phyloP scores from a whole-genome alignment of 92 coral and sea anemone species.

The Porites lobata region DNA sequence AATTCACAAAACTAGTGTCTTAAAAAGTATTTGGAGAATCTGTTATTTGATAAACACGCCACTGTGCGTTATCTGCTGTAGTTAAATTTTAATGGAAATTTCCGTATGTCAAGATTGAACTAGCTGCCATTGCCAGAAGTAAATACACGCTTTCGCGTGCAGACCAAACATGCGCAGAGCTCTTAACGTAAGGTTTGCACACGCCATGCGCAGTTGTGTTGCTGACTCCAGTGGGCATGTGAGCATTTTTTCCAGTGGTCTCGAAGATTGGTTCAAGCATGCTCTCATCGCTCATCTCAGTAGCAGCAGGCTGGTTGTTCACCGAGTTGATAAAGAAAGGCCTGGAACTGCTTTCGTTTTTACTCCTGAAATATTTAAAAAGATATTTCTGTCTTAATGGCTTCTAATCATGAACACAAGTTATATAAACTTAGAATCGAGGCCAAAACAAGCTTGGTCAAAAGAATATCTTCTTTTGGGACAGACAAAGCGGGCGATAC shows the following conservation, averaged over 20 bases:
- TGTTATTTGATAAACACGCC: too few species aligned
- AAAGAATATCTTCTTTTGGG: too few species aligned
- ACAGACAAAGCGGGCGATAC: too few species aligned
- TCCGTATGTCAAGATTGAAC: background rate
- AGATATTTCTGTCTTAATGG: background rate
- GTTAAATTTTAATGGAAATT: background rate
- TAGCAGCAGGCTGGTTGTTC: constrained; percentile 79
- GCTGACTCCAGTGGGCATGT: constrained; percentile 64
- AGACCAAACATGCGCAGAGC: constrained; percentile 30
- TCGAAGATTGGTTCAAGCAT: constrained; percentile 67
- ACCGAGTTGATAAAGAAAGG: constrained; percentile 71
- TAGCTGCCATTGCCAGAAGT: background rate
- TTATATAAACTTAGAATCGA: background rate
- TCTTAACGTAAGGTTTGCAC: constrained; percentile 35
- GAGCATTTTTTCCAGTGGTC: constrained; percentile 85
- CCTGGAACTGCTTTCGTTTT: constrained; percentile 16
- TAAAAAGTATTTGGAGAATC: too few species aligned
- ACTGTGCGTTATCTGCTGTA: background rate
- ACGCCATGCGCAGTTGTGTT: constrained; percentile 38
- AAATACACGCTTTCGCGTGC: background rate
- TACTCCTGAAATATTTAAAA: background rate
- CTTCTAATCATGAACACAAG: background rate
- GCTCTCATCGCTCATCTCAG: constrained; percentile 55
- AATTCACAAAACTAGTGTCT: too few species aligned
- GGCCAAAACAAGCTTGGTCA: background rate